Percentiles rank a stretch among this genome's conserved stretches.
Evolutionary conservation across 2,797 vertebrate species (phyloP).

Genomic region (Chaunax sp.): DNA sequence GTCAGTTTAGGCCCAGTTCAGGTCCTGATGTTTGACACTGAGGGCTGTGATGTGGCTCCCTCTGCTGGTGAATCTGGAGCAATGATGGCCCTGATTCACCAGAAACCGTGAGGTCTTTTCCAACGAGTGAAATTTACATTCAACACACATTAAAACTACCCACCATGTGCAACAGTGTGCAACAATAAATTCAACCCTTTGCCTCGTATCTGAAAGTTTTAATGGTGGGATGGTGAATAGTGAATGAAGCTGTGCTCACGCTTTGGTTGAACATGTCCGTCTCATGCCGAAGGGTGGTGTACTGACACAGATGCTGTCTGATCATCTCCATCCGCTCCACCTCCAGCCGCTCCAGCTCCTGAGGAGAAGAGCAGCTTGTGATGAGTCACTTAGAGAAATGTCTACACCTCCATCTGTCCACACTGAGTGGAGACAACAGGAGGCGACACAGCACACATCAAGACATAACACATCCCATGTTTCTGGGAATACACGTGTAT

Average conservation of each 20-base stretch:
- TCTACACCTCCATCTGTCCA: background rate
- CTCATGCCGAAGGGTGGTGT: conserved; percentile 96
- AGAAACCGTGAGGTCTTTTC: too few species aligned
- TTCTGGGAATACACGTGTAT: too few species aligned
- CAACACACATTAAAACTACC: too few species aligned
- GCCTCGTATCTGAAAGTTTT: too few species aligned
- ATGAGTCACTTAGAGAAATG: conserved; percentile 3
- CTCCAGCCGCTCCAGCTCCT: conserved; percentile 98
- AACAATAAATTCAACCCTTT: too few species aligned
- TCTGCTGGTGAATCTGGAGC: background rate
- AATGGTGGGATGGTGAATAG: too few species aligned
- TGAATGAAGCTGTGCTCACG: conserved; percentile 84
- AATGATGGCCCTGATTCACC: background rate
- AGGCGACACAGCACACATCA: too few species aligned
- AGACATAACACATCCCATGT: too few species aligned
- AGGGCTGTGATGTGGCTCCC: conserved; percentile 1
- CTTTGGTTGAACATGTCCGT: conserved; percentile 99
- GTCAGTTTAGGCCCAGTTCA: background rate
- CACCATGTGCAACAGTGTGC: too few species aligned
- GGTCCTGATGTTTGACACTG: background rate
- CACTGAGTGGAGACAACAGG: background rate
- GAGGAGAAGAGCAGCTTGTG: conserved; percentile 12
- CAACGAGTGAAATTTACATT: too few species aligned
- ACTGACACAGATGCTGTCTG: conserved; percentile 95
- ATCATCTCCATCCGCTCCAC: conserved; percentile 97